These are phyloP conservation scores for Trilocha varians DNA, from an alignment of 2,888 invertebrate genomes.

Conservation along the genomic window DNA sequence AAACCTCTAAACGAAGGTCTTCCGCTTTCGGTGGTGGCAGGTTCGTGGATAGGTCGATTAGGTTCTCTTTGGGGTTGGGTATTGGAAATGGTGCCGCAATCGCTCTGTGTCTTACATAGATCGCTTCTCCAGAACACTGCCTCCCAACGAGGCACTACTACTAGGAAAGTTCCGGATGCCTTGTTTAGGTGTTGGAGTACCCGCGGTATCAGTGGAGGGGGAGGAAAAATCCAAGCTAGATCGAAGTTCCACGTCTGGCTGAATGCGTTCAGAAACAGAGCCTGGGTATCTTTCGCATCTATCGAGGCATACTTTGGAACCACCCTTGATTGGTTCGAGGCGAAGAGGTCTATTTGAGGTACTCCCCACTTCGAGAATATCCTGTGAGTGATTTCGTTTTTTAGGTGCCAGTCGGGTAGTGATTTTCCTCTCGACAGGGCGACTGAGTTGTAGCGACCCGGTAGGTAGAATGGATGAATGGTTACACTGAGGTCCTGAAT, in stretches of 20 bases:
- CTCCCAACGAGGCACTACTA: slow-evolving; percentile 14
- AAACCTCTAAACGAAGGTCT: slow-evolving; percentile 11
- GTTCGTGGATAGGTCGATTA: slow-evolving; percentile 12
- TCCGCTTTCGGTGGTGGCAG: slow-evolving; percentile 8
- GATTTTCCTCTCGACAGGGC: not conserved
- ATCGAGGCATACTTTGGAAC: not conserved
- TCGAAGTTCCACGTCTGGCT: not conserved
- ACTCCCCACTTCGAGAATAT: too few relatives aligned
- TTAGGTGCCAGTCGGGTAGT: slow-evolving; percentile 1
- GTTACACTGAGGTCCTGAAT: not conserved
- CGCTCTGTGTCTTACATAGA: slow-evolving; percentile 7
- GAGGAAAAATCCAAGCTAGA: slow-evolving; percentile 10
- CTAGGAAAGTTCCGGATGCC: slow-evolving; percentile 8
- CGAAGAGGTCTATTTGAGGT: slow-evolving; percentile 1
- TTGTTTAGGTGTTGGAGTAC: slow-evolving; percentile 14
- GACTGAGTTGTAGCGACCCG: slow-evolving; percentile 1
- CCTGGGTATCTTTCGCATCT: not conserved
- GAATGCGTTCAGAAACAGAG: not conserved
- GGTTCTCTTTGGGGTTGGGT: slow-evolving; percentile 3
- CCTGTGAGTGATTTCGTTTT: too few relatives aligned
- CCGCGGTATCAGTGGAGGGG: slow-evolving; percentile 10
- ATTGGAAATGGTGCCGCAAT: slow-evolving; percentile 9
- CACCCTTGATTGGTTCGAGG: not conserved
- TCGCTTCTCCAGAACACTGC: slow-evolving; percentile 11
- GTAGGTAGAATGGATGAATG: not conserved